Evolutionary conservation across 2,797 vertebrate genomes (phyloP).

Genomic region (Sebastolobus alascanus): DNA sequence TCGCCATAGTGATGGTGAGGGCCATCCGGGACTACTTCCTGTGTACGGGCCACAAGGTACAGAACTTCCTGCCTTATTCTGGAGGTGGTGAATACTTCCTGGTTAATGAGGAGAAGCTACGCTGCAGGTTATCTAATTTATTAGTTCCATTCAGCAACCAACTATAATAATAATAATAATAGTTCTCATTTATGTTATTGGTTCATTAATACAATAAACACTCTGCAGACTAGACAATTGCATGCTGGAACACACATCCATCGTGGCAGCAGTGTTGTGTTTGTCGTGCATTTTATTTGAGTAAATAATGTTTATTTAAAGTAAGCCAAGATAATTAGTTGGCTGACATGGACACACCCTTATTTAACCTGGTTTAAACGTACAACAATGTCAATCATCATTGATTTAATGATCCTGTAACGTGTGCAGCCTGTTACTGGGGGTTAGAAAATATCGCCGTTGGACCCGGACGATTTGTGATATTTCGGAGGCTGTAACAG

Average conservation of each 20-base stretch:
- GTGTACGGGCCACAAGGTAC: conserved; percentile 93
- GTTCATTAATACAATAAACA: background rate
- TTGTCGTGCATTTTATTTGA: background rate
- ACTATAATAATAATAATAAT: too few species aligned
- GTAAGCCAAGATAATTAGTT: background rate
- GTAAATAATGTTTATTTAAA: background rate
- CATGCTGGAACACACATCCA: too few species aligned
- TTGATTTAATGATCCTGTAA: too few species aligned
- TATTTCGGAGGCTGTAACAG: too few species aligned
- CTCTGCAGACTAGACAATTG: too few species aligned
- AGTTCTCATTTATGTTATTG: background rate
- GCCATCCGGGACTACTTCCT: conserved; percentile 94
- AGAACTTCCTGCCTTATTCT: background rate
- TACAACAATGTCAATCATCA: background rate
- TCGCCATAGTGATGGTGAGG: conserved; percentile 94
- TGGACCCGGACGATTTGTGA: too few species aligned
- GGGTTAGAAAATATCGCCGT: too few species aligned
- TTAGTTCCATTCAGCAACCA: background rate
- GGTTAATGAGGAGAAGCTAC: background rate
- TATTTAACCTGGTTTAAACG: background rate
- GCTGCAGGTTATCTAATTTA: background rate
- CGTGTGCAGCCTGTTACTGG: too few species aligned
- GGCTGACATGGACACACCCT: background rate
- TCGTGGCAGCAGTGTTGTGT: too few species aligned
- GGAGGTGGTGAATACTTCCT: background rate